Conservation (phyloP, 2,113 vertebrate genomes). For the Sylvia atricapilla region DNA sequence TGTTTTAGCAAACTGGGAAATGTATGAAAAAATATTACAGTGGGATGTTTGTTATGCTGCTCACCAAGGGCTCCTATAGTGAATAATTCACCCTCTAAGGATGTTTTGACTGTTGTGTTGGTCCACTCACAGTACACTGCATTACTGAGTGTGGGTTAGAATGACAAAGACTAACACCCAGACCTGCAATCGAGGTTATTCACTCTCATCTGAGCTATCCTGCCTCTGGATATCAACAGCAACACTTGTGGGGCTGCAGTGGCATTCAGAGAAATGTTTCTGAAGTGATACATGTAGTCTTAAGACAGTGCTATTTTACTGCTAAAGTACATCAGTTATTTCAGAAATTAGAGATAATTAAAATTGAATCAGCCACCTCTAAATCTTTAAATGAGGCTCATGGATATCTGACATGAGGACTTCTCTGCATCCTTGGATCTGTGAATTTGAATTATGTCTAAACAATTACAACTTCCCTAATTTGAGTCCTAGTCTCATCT, state of each 20-base stretch:
- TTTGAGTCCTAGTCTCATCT: not conserved
- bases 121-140: not conserved
- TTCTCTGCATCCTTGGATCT: not conserved
- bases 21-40: not conserved
- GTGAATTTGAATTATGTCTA: not conserved
- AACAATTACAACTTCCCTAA: not conserved
- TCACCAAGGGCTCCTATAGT: not conserved
- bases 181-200: not conserved
- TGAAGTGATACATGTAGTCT: not conserved
- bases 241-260: not conserved
- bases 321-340: not conserved
- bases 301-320: fast-evolving
- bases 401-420: not conserved
- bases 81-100: not conserved
- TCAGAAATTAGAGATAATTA: not conserved
- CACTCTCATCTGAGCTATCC: not conserved
- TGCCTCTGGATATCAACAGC: not conserved
- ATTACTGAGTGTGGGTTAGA: not conserved
- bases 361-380: not conserved
- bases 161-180: not conserved
- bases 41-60: not conserved
- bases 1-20: not conserved
- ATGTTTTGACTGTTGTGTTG: not conserved
- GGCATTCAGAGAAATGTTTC: not conserved
- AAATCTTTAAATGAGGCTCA: not conserved